These are phyloP conservation scores for Dione vanillae DNA, from an alignment of 2,888 invertebrate species.

Conservation along the genomic window DNA sequence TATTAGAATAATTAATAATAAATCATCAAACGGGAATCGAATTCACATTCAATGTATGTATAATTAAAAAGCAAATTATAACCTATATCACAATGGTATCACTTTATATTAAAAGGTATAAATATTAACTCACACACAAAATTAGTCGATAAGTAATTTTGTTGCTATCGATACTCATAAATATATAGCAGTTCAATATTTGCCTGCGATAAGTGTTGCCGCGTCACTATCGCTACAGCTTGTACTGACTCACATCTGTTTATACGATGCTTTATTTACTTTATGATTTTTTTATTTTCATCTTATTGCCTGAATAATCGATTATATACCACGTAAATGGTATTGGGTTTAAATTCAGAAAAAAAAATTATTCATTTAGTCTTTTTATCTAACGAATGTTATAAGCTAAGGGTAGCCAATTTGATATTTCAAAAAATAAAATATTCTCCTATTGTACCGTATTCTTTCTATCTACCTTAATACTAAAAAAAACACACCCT, in stretches of 20 bases:
- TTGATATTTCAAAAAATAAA: too few species aligned
- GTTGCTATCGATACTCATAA: constrained; percentile 30
- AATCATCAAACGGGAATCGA: not conserved
- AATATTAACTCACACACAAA: too few species aligned
- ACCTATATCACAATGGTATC: not conserved
- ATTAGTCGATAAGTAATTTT: not conserved
- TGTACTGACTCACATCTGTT: constrained; percentile 31
- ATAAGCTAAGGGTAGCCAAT: too few species aligned
- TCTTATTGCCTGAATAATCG: not conserved
- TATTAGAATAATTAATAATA: not conserved
- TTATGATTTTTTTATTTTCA: not conserved
- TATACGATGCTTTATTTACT: constrained; percentile 10
- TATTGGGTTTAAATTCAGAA: not conserved
- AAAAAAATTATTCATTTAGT: too few species aligned
- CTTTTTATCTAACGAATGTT: too few species aligned
- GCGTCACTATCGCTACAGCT: constrained; percentile 31
- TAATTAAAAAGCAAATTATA: not conserved
- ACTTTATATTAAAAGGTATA: too few species aligned
- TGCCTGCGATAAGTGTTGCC: constrained; percentile 33
- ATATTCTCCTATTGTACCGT: too few species aligned
- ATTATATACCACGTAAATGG: not conserved
- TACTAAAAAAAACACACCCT: not conserved
- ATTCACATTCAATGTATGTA: not conserved
- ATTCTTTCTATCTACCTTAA: not conserved
- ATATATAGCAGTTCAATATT: constrained; percentile 35